These are phyloP conservation scores for Macheiramphus alcinus DNA, from an alignment of 2,113 vertebrate species.

Conservation along the genomic window DNA sequence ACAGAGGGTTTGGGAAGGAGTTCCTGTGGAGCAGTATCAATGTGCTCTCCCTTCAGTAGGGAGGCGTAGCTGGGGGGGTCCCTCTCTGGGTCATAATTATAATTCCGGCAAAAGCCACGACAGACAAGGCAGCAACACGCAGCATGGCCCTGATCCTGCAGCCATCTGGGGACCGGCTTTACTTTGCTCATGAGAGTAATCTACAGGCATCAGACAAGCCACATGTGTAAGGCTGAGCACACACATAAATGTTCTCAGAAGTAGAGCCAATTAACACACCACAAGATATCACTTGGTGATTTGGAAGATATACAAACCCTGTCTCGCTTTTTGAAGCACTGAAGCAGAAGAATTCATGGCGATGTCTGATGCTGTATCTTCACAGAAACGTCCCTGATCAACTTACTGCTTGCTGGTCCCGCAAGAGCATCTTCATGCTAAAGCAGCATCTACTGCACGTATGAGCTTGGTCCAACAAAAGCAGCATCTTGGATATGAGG, in stretches of 20 bases:
- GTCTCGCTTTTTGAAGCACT: slow-evolving; percentile 1
- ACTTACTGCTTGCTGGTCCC: neutral
- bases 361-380: neutral
- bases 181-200: neutral
- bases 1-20: neutral
- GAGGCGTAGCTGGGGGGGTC: neutral
- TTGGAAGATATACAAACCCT: slow-evolving; percentile 10
- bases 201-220: slow-evolving; percentile 46
- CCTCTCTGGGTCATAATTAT: neutral
- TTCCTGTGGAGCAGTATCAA: neutral
- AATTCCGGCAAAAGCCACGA: neutral
- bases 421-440: neutral
- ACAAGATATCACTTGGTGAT: slow-evolving; percentile 13
- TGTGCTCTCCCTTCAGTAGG: neutral
- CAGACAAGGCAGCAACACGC: neutral
- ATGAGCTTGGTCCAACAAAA: neutral
- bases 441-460: neutral
- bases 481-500: neutral
- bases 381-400: neutral
- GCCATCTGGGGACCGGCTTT: slow-evolving; percentile 5
- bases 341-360: neutral
- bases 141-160: neutral
- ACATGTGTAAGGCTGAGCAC: slow-evolving; percentile 37
- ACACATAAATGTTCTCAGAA: slow-evolving; percentile 36
- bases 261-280: slow-evolving; percentile 48